These are phyloP conservation scores for Chlorocebus sabaeus DNA, from an alignment of 2,113 vertebrate genomes.

Conservation along the genomic window DNA sequence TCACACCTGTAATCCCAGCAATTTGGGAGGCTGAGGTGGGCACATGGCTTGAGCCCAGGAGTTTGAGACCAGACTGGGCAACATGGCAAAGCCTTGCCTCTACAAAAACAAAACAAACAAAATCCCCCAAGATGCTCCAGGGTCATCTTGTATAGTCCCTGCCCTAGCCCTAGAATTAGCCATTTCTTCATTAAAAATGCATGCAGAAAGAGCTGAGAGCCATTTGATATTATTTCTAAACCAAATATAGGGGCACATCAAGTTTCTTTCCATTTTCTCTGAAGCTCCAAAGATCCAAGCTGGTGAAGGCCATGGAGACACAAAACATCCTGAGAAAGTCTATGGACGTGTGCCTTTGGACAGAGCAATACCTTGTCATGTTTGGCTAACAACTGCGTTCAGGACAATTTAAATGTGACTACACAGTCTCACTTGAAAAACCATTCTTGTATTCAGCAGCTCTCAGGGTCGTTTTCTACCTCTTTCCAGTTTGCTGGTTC, in stretches of 20 bases:
- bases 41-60: too few species aligned
- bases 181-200: constrained; percentile 19
- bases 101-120: too few species aligned
- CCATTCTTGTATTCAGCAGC: background rate
- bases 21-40: too few species aligned
- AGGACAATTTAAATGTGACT: background rate
- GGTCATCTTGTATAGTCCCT: background rate
- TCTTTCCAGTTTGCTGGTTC: background rate
- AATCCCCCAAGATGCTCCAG: background rate
- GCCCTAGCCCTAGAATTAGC: background rate
- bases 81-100: too few species aligned
- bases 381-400: background rate
- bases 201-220: background rate
- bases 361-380: background rate
- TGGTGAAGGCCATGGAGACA: background rate
- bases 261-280: background rate
- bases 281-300: background rate
- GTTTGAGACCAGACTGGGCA: too few species aligned
- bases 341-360: background rate
- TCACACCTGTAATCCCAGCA: too few species aligned
- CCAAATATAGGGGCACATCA: background rate
- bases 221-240: constrained; percentile 17
- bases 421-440: background rate
- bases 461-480: background rate
- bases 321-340: background rate